These are phyloP conservation scores for Gonioctena quinquepunctata DNA, from an alignment of 1,140 invertebrate species.

Conservation along the genomic window DNA sequence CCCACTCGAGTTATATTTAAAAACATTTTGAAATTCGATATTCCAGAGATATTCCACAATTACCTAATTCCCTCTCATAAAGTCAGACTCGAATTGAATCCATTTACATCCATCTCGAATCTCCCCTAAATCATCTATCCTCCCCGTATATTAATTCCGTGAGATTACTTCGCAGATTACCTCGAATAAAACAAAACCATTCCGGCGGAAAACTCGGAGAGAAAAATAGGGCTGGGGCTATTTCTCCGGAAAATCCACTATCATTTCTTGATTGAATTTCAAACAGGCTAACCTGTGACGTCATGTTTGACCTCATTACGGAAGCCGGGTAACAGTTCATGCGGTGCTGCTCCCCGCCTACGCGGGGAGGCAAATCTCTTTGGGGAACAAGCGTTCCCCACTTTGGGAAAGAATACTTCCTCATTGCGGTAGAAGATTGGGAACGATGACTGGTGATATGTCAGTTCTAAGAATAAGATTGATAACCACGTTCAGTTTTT, in stretches of 20 bases:
- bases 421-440: too few relatives aligned
- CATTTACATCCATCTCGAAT: not conserved
- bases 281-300: slow-evolving; percentile 10
- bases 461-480: too few relatives aligned
- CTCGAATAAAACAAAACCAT: not conserved
- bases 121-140: not conserved
- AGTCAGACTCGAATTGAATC: too few relatives aligned
- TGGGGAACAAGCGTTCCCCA: too few relatives aligned
- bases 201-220: not conserved
- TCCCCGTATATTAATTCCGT: not conserved
- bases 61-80: too few relatives aligned
- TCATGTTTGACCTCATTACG: slow-evolving; percentile 11
- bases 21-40: too few relatives aligned
- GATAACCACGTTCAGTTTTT: too few relatives aligned
- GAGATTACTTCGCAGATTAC: not conserved
- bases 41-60: too few relatives aligned
- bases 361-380: too few relatives aligned
- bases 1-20: too few relatives aligned
- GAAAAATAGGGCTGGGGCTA: not conserved
- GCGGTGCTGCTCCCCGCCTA: not conserved
- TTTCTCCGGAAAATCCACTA: slow-evolving; percentile 4
- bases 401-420: too few relatives aligned
- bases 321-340: slow-evolving; percentile 5
- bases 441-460: too few relatives aligned
- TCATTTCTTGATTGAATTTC: slow-evolving; percentile 12